Evolutionary conservation across 2,888 invertebrate species (phyloP), one percentile per base, ranked within the genome.

Genomic region (Drosophila basisetae): DNA sequence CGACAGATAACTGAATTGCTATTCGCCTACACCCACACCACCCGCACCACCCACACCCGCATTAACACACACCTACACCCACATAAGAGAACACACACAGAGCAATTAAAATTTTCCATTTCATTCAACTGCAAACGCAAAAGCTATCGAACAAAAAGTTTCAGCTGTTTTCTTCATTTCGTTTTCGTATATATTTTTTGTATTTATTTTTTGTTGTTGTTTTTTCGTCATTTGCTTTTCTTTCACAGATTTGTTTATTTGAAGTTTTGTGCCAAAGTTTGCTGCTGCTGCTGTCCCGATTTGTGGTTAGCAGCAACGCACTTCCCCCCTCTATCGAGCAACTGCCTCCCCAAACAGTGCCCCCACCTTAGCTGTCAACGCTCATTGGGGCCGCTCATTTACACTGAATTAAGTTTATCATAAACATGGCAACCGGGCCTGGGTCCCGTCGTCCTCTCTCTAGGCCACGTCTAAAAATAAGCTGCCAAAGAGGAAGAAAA

Each of bases 31-130:
- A 61, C 30, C 49, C 55, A 67, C 58, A 53, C 41, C 18, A 33
- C 53, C 39, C 53, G 49, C 28, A 58, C 52, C n/a, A 28, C 28
- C 28, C 28, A 28, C 28, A 28, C 28, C 4, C 28, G 55, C 55
- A 30, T 47, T 33, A 49, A 60, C 56, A 35, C 56, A 72, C 18
- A 13, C 30, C 13, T 35, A 52, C 35, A 55, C 9, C 28, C 54
- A 73, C 13, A 22, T 13, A 73, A 22, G 31, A 11, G 28, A 37
- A 63, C 49, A 68, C 62, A 54, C 22, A 60, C 41, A 65, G 49
- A 86, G 92, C 92, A 91, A 92, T 91, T 91, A 91, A 91, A 91
- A 91, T 92, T 87, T 91, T 91, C 91, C 91, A 88, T 91, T 91
- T 91, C 91, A 92, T 83, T 91, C 91, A 90, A 91, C 92, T 82